Percentiles rank a stretch among this genome's conserved stretches.
Conservation (phyloP, 1,140 invertebrate species). For the Globodera ellingtonae region DNA sequence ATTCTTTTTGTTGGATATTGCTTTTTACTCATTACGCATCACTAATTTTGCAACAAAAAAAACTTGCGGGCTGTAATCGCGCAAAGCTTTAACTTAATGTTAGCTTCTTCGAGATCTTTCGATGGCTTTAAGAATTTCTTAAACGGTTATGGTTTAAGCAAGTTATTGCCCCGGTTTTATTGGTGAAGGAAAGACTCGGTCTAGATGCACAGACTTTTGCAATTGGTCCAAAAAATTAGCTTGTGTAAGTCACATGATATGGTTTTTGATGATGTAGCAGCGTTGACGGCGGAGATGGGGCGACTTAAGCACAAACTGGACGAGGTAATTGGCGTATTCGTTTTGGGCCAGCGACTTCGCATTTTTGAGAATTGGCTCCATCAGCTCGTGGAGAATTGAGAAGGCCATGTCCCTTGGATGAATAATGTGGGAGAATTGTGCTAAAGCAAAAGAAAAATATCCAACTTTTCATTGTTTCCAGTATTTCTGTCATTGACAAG, state of each 20-base stretch:
- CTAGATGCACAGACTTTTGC: too few species aligned
- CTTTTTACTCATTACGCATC: too few species aligned
- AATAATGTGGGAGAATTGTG: background rate
- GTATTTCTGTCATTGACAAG: constrained; percentile 12
- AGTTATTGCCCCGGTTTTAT: too few species aligned
- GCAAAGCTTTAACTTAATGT: too few species aligned
- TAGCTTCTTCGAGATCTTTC: too few species aligned
- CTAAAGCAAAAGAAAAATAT: background rate
- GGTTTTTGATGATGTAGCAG: constrained; percentile 33
- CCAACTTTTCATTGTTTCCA: background rate
- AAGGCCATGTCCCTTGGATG: constrained; percentile 7
- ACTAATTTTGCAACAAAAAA: too few species aligned
- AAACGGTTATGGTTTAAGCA: too few species aligned
- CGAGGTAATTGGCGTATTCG: constrained; percentile 48
- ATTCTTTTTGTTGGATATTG: too few species aligned
- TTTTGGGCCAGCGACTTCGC: constrained; percentile 32
- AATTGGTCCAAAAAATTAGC: background rate
- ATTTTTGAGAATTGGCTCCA: constrained; percentile 36
- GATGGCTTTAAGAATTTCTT: too few species aligned
- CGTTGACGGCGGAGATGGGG: constrained; percentile 30
- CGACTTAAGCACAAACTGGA: constrained; percentile 35
- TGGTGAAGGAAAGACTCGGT: too few species aligned
- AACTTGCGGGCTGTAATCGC: too few species aligned
- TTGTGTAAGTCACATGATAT: constrained; percentile 22
- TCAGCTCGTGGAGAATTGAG: constrained; percentile 32